Conservation (phyloP, 2,888 invertebrate species). For the Drosophila lacicola region DNA sequence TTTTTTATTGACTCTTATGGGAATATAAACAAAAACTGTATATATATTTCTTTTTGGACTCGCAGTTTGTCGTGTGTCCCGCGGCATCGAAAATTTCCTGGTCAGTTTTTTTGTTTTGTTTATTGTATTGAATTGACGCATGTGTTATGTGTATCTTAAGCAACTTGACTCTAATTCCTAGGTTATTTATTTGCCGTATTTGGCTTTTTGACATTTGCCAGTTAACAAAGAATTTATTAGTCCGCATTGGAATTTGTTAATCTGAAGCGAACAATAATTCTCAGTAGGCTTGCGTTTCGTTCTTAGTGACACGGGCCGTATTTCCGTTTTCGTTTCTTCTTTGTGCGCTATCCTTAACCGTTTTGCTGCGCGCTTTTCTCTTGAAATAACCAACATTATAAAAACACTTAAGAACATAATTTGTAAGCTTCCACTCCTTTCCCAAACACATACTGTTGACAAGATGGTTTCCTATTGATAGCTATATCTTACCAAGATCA, state of each 20-base stretch:
- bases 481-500: not conserved
- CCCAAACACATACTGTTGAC: not conserved
- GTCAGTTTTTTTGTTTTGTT: not conserved
- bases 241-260: not conserved
- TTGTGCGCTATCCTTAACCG: not conserved
- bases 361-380: too few relatives aligned
- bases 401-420: too few relatives aligned
- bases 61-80: conserved; percentile 8
- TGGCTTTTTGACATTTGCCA: conserved; percentile 9
- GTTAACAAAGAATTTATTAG: conserved; percentile 15
- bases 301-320: not conserved
- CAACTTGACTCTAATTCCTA: conserved; percentile 11
- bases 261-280: too few relatives aligned
- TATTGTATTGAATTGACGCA: not conserved
- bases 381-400: too few relatives aligned
- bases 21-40: conserved; percentile 21
- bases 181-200: conserved; percentile 22
- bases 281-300: not conserved
- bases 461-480: not conserved
- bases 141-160: conserved; percentile 1
- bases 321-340: not conserved
- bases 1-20: conserved; percentile 45
- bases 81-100: conserved; percentile 23
- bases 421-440: too few relatives aligned
- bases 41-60: conserved; percentile 13